These are phyloP conservation scores for Phrynocephalus guinanensis DNA, from an alignment of 2,797 vertebrate genomes.

Conservation along the genomic window DNA sequence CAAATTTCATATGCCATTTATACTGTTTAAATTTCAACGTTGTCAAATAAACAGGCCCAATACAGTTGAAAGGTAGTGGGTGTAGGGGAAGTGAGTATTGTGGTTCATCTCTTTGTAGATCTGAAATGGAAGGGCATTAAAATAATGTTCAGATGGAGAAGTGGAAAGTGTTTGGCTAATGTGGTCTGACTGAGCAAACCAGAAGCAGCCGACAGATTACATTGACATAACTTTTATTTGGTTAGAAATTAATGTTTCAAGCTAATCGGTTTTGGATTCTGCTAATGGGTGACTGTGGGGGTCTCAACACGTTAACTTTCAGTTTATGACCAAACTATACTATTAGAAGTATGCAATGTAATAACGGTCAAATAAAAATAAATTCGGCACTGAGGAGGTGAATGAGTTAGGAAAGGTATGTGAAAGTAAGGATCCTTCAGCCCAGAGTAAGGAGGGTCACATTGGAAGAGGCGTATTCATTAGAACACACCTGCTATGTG, in stretches of 20 bases:
- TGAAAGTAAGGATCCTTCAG: constrained; percentile 54
- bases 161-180: constrained; percentile 28
- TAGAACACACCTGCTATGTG: background rate
- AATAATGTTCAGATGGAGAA: constrained; percentile 2
- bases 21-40: constrained; percentile 32
- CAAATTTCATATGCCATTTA: constrained; percentile 25
- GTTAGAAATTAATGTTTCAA: constrained; percentile 68
- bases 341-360: constrained; percentile 67
- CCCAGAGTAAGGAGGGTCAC: constrained; percentile 66
- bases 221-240: constrained; percentile 61
- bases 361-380: constrained; percentile 65
- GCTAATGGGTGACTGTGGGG: constrained; percentile 66
- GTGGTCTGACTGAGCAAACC: constrained; percentile 34
- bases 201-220: constrained; percentile 50
- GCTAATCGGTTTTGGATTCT: constrained; percentile 64
- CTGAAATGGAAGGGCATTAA: background rate
- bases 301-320: constrained; percentile 67
- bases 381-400: constrained; percentile 72
- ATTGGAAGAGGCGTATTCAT: background rate
- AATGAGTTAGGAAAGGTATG: constrained; percentile 63
- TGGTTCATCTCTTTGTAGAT: constrained; percentile 22
- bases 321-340: constrained; percentile 67
- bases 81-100: background rate
- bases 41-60: constrained; percentile 1
- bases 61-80: constrained; percentile 1